Evolutionary conservation across 2,888 invertebrate species (phyloP).

Genomic region (Xestoiulus laeticollis): DNA sequence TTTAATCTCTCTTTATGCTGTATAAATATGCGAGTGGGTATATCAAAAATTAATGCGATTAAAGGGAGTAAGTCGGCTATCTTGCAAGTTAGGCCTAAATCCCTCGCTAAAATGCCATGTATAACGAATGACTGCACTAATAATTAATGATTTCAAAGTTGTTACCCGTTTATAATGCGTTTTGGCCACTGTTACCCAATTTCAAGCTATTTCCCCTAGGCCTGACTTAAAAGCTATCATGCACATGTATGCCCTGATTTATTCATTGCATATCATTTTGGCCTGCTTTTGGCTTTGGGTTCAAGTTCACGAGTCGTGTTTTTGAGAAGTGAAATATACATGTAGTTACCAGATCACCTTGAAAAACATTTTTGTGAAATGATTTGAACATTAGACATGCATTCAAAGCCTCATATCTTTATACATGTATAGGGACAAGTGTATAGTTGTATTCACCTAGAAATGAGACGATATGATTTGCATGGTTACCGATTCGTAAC

Average conservation of each 20-base stretch:
- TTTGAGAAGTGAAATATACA: not conserved
- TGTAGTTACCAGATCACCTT: not conserved
- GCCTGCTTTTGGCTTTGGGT: not conserved
- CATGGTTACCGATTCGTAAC: too few relatives aligned
- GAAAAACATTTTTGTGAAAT: too few relatives aligned
- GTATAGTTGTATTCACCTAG: too few relatives aligned
- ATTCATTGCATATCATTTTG: conserved; percentile 8
- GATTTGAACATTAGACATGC: too few relatives aligned
- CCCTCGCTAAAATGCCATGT: not conserved
- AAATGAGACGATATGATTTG: too few relatives aligned
- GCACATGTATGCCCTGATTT: not conserved
- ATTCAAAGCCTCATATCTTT: too few relatives aligned
- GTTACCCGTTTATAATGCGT: not conserved
- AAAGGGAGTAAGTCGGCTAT: not conserved
- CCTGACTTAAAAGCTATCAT: not conserved
- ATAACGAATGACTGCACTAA: not conserved
- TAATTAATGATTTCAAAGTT: conserved; percentile 17
- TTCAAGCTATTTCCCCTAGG: not conserved
- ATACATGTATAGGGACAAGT: too few relatives aligned
- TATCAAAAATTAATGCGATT: not conserved
- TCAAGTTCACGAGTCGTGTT: not conserved
- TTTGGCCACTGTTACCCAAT: conserved; percentile 2
- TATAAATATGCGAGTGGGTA: not conserved
- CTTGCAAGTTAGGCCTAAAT: not conserved
- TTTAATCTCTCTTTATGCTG: not conserved